Base-by-base conservation (phyloP, 2,797 vertebrate species). In the Syndactyla subalaris region DNA sequence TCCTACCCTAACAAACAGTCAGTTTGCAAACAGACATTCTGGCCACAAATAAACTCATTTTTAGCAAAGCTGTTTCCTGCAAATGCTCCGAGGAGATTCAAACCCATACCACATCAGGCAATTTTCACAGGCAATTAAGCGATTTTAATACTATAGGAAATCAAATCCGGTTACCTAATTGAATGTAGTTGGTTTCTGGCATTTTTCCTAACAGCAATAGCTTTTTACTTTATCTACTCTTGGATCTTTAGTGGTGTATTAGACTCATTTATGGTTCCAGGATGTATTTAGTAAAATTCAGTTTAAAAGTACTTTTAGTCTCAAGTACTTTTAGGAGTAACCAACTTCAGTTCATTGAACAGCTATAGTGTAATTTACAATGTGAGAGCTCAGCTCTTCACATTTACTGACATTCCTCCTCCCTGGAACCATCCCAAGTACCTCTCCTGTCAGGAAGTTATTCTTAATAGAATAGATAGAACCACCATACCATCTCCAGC, bases 81-180 rank as follows among this genome's bases (percentile, higher is more conserved):
- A 80, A 89, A 82, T 41, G 65, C n/a, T 85, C 36, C 29, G 48
- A 85, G 26, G 57, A 67, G 51, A 88, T 83, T 93, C 94, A 94
- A 49, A 96, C 92, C 93, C 48, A 1, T 75, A 71, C 75, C 30
- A 70, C 59, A 87, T 85, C 72, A 93, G 66, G 74, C 82, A 85
- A 92, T 92, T 91, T 96, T 80, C 91, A 95, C 87, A 94, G 75
- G 27, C 92, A 93, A 91, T 95, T 96, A 95, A 85, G 76, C 92
- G 30, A 34, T 81, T 93, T 89, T 93, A 92, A 91, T 88, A 62
- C 39, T 49, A 85, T 20, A 89, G 92, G 87, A 97, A 96, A 96
- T 91, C 51, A 95, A 94, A 89, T 75, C 63, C 30, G 27, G 58
- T 58, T 84, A 75, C 65, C 62, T 91, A 97, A 95, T 84, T 95